Evolutionary conservation across 1,140 invertebrate genomes (phyloP), one percentile per base, ranked within the genome.

Genomic region (Himalopsyche phryganea): DNA sequence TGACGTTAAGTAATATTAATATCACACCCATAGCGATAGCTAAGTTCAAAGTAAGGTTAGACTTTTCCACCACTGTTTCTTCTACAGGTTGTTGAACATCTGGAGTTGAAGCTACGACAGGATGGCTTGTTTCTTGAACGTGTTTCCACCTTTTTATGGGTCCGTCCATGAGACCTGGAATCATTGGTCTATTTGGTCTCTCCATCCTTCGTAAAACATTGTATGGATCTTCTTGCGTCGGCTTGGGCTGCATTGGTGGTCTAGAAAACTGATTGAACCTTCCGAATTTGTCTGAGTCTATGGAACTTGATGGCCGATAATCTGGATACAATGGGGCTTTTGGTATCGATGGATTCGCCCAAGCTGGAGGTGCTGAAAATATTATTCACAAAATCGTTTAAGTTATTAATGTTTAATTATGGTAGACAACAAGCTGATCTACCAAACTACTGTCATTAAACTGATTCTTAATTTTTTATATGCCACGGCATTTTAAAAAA

Each of bases 1-100:
- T 82, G 1, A 94, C 70, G 71, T 96, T 96, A 10, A 94, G 74
- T n/a, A 91, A 73, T 1, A 96, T 74, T 67, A 96, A 90, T 17
- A 88, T 74, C 33, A 90, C 79, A 13, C 86, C 89, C 17, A 94
- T 81, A 0, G 86, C 84, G 10, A 94, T 85, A 40, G 92, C 82
- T 41, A 94, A 77, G 47, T 83, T 84, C 41, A 90, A 73, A 1
- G 85, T 83, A 3, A 77, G 70, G 59, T 79, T 76, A 1, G 80
- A 73, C 20, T 71, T 76, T 69, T 75, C 72, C 10, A 74, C 66
- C n/a, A 71, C 48, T 68, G 67, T 66, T 69, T 73, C 44, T 40
- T 19, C 45, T 66, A 71, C 46, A 67, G 67, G 14, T 17, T 44
- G n/a, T 51, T 15, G 42, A 13, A n/a, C 50, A 18, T 65, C 50